Evolutionary conservation across 1,140 invertebrate genomes (phyloP).

Genomic region (Leptinotarsa defecta): DNA sequence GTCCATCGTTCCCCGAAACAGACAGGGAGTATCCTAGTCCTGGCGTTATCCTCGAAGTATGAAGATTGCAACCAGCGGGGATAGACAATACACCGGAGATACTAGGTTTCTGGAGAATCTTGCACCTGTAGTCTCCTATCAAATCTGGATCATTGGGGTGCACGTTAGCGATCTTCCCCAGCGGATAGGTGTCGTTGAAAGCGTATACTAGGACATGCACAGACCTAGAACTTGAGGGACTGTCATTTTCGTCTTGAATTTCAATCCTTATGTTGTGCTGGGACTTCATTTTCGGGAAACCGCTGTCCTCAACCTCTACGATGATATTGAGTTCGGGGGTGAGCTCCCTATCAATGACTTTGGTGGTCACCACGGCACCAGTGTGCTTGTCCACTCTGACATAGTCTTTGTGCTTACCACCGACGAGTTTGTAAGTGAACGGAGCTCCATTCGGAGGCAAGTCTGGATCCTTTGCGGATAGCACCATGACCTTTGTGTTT

Average conservation of each 20-base stretch:
- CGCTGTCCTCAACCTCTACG: constrained; percentile 89
- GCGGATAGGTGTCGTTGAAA: constrained; percentile 72
- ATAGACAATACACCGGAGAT: constrained; percentile 71
- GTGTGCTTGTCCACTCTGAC: constrained; percentile 79
- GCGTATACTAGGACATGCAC: constrained; percentile 81
- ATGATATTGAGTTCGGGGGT: constrained; percentile 74
- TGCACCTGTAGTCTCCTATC: constrained; percentile 85
- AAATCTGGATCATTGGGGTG: constrained; percentile 89
- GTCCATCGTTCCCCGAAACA: constrained; percentile 87
- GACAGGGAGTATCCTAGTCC: constrained; percentile 74
- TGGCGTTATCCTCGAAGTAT: constrained; percentile 69
- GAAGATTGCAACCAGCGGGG: constrained; percentile 77
- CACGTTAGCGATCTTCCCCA: constrained; percentile 86
- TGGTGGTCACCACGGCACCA: constrained; percentile 79
- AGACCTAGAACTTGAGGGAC: constrained; percentile 81
- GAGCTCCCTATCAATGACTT: constrained; percentile 80
- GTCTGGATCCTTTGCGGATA: constrained; percentile 87
- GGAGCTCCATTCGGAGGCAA: constrained; percentile 89
- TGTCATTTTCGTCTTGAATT: constrained; percentile 90
- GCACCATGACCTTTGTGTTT: constrained; percentile 80
- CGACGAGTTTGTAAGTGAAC: constrained; percentile 80
- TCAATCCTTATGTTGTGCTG: constrained; percentile 77
- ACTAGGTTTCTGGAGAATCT: constrained; percentile 67
- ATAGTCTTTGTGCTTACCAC: constrained; percentile 75
- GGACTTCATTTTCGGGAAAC: constrained; percentile 78